Conservation (phyloP, 2,888 invertebrate species). For the Nomada ruficornis region DNA sequence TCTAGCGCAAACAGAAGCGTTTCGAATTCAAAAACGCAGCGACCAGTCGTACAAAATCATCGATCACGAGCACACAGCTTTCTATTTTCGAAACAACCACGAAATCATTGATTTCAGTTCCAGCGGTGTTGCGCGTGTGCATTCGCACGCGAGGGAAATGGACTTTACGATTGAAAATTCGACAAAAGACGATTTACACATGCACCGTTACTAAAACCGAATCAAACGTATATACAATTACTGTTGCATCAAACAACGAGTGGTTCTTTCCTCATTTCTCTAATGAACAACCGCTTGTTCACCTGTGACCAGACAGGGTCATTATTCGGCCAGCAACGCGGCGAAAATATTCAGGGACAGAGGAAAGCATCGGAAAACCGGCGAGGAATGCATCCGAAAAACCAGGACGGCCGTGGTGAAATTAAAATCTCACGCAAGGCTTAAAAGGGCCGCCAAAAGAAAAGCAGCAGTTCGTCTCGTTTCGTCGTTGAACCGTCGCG, state of each 20-base stretch:
- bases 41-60: conserved; percentile 6
- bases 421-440: conserved; percentile 65
- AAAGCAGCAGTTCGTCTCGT: conserved; percentile 37
- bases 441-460: conserved; percentile 48
- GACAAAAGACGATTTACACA: not conserved
- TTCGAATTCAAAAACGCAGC: conserved; percentile 15
- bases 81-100: conserved; percentile 1
- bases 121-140: no score
- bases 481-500: conserved; percentile 50
- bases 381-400: not conserved
- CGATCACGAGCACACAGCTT: not conserved
- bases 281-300: not conserved
- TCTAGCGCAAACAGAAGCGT: not conserved
- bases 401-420: conserved; percentile 36
- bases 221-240: no score
- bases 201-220: no score
- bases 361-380: not conserved
- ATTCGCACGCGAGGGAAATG: not conserved
- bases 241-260: not conserved
- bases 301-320: not conserved
- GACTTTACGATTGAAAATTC: not conserved
- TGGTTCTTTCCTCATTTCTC: not conserved
- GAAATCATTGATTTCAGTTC: not conserved
- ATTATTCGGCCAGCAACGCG: conserved; percentile 23
- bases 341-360: conserved; percentile 29